Base-by-base conservation (phyloP, 1,140 invertebrate genomes). In the Drosophila elegans region DNA sequence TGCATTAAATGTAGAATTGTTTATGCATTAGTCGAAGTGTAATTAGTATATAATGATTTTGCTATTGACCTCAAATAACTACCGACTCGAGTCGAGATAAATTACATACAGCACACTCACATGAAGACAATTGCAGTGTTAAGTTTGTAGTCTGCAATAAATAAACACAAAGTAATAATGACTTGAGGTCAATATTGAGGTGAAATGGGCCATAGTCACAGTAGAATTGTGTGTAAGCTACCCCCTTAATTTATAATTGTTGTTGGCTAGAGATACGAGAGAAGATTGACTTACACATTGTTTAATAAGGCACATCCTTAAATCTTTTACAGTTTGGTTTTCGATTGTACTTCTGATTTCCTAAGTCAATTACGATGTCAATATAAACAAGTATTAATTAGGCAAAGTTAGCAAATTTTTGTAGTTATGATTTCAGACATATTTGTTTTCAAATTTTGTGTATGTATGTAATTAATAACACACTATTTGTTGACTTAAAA, bases 11-110 rank as follows among this genome's bases (percentile, higher is more conserved):
- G 55, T 53, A 32, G 27, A 46, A 66, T 52, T 75, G 62, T 56
- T 57, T 78, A 80, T 75, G 55, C 59, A 59, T 49, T 71, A 52
- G 66, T 73, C 44, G 74, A 34, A 52, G 36, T 52, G 74, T 78
- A 88, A 83, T 88, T 88, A 88, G 79, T 56, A 55, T 54, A 67
- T 69, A 88, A 83, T 79, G 66, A 61, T 53, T 76, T 78, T 72
- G 67, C 63, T 86, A 77, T 86, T 86, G 83, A 88, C 83, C 83
- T 76, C 75, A 82, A 82, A 63, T 69, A 73, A 73, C 67, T 59
- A 49, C 51, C 16, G 44, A 61, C 38, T 45, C 25, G 21, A 51
- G 44, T 57, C 41, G 9, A 69, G 25, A 46, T 12, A 48, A 36
- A 54, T 38, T 29, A 53, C 44, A 34, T 4, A 16, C 4, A 44